Evolutionary conservation across 2,888 invertebrate species (phyloP).

Genomic region (Busseola fusca): DNA sequence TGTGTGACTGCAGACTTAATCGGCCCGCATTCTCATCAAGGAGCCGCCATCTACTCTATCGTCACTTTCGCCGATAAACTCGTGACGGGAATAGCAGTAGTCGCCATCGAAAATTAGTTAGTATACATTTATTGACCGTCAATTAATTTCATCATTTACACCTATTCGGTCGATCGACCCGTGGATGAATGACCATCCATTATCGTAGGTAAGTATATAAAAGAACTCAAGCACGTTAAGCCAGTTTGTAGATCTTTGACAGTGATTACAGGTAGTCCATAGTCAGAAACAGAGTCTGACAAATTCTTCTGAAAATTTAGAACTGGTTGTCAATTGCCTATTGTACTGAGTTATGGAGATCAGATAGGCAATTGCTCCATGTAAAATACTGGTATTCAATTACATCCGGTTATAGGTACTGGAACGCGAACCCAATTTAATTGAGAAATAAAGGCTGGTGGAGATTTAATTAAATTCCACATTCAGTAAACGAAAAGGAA

Average conservation of each 20-base stretch:
- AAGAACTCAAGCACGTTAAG: not conserved
- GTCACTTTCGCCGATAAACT: conserved; percentile 98
- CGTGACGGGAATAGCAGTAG: conserved; percentile 96
- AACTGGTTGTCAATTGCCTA: too few species aligned
- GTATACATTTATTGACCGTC: conserved; percentile 62
- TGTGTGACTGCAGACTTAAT: conserved; percentile 97
- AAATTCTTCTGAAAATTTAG: too few species aligned
- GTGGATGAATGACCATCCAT: not conserved
- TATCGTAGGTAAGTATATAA: too few species aligned
- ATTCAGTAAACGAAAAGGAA: not conserved
- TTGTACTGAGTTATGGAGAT: not conserved
- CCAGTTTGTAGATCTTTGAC: not conserved
- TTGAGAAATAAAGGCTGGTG: not conserved
- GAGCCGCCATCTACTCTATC: conserved; percentile 97
- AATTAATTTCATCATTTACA: not conserved
- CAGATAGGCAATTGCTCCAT: not conserved
- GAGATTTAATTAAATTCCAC: not conserved
- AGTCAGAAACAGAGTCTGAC: not conserved
- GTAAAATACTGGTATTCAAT: not conserved
- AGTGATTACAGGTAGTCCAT: not conserved
- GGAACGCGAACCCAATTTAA: not conserved
- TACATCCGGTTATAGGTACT: not conserved
- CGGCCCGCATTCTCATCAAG: conserved; percentile 94
- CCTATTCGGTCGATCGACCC: not conserved
- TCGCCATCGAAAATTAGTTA: conserved; percentile 94